Conservation (phyloP, 1,140 invertebrate genomes). For the Sinonovacula constricta region DNA sequence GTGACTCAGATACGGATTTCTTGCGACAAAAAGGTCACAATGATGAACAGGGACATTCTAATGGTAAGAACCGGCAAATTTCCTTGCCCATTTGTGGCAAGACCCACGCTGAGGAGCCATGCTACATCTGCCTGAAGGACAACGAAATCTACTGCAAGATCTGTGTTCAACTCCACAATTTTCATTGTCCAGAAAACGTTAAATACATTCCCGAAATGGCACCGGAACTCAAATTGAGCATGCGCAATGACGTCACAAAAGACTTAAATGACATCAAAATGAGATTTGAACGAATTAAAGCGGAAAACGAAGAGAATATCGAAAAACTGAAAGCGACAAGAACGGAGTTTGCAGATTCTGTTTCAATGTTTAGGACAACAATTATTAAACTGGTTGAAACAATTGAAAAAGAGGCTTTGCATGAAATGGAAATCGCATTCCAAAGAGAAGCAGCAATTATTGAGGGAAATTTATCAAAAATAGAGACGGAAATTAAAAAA, state of each 20-base stretch:
- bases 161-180: slow-evolving; percentile 39
- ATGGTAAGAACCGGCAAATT: neutral
- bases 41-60: neutral
- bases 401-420: slow-evolving; percentile 41
- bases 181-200: slow-evolving; percentile 38
- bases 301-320: slow-evolving; percentile 19
- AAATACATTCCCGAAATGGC: slow-evolving; percentile 46
- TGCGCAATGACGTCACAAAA: slow-evolving; percentile 22
- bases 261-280: slow-evolving; percentile 21
- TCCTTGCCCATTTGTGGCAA: slow-evolving; percentile 18
- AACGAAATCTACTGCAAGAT: slow-evolving; percentile 42
- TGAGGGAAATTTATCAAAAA: slow-evolving; percentile 8
- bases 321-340: slow-evolving; percentile 10
- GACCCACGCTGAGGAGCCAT: slow-evolving; percentile 37
- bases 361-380: slow-evolving; percentile 29
- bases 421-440: slow-evolving; percentile 21
- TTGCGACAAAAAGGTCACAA: slow-evolving; percentile 1
- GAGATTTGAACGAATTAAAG: slow-evolving; percentile 36
- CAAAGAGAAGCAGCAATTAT: slow-evolving; percentile 8
- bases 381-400: slow-evolving; percentile 25
- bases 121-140: slow-evolving; percentile 46
- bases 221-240: slow-evolving; percentile 17
- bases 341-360: slow-evolving; percentile 8
- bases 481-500: slow-evolving; percentile 31
- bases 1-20: neutral